Conservation (phyloP, 1,140 invertebrate genomes). For the Phymastichus coffea region DNA sequence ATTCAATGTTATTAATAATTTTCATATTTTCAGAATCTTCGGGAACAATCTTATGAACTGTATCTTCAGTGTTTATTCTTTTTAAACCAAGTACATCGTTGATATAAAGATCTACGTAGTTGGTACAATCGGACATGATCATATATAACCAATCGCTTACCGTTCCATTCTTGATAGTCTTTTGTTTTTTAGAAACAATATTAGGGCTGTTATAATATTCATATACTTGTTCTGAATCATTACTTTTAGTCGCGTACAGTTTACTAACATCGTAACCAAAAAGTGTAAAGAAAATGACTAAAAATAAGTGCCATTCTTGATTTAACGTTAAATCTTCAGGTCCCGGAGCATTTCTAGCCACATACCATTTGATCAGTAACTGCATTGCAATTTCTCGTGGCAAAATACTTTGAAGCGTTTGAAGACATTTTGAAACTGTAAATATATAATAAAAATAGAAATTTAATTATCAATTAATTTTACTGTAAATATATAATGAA, state of each 20-base stretch:
- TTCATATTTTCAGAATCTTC: slow-evolving; percentile 31
- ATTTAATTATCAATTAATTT: too few relatives aligned
- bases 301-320: slow-evolving; percentile 84
- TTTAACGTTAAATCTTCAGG: slow-evolving; percentile 73
- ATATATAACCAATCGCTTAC: slow-evolving; percentile 80
- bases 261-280: slow-evolving; percentile 75
- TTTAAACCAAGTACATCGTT: slow-evolving; percentile 39
- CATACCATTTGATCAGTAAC: slow-evolving; percentile 83
- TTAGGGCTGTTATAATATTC: slow-evolving; percentile 45
- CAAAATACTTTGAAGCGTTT: slow-evolving; percentile 71
- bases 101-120: slow-evolving; percentile 26
- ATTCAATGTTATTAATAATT: slow-evolving; percentile 60
- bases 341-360: slow-evolving; percentile 81
- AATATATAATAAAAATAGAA: too few relatives aligned
- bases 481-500: too few relatives aligned
- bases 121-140: slow-evolving; percentile 54
- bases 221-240: slow-evolving; percentile 47
- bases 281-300: slow-evolving; percentile 63
- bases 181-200: slow-evolving; percentile 55
- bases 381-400: slow-evolving; percentile 75
- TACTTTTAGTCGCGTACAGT: slow-evolving; percentile 55
- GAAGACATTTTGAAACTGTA: slow-evolving; percentile 70
- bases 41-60: slow-evolving; percentile 24
- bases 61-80: too few relatives aligned
- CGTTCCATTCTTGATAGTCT: slow-evolving; percentile 60